Conservation (phyloP, 2,113 vertebrate species). For the Glaucomys volans region DNA sequence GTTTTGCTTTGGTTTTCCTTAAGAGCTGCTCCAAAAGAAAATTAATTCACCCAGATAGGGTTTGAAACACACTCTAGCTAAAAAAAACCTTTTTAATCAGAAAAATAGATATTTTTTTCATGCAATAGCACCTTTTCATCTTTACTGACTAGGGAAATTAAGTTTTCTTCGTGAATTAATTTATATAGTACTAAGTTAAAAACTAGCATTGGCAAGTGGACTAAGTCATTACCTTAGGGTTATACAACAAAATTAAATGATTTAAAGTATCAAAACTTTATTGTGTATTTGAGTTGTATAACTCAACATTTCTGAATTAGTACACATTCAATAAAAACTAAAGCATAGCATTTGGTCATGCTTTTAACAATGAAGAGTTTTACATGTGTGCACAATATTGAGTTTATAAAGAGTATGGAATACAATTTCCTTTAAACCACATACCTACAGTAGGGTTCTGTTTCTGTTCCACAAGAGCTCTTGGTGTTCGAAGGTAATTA, state of each 20-base stretch:
- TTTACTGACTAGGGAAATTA: slow-evolving; percentile 33
- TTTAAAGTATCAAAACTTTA: slow-evolving; percentile 9
- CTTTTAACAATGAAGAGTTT: slow-evolving; percentile 71
- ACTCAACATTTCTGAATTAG: slow-evolving; percentile 65
- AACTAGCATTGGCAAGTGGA: slow-evolving; percentile 38
- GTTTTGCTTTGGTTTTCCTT: slow-evolving; percentile 39
- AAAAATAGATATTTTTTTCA: not conserved
- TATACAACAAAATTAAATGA: slow-evolving; percentile 47
- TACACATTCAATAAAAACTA: slow-evolving; percentile 46
- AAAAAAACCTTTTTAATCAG: not conserved
- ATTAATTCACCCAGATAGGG: not conserved
- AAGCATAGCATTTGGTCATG: slow-evolving; percentile 76
- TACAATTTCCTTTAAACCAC: slow-evolving; percentile 77
- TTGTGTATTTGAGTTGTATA: slow-evolving; percentile 42
- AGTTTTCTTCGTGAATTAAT: slow-evolving; percentile 19
- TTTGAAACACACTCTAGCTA: slow-evolving; percentile 24
- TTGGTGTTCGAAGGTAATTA: slow-evolving; percentile 88
- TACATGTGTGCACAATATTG: slow-evolving; percentile 52
- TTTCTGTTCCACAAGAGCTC: slow-evolving; percentile 92
- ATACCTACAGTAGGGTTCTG: slow-evolving; percentile 91
- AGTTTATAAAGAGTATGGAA: slow-evolving; percentile 65
- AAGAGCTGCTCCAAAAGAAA: slow-evolving; percentile 49
- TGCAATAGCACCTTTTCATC: not conserved
- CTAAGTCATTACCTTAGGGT: not conserved
- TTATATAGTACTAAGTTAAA: slow-evolving; percentile 36